Conservation (phyloP, 2,888 invertebrate species). For the Volucella inanis region DNA sequence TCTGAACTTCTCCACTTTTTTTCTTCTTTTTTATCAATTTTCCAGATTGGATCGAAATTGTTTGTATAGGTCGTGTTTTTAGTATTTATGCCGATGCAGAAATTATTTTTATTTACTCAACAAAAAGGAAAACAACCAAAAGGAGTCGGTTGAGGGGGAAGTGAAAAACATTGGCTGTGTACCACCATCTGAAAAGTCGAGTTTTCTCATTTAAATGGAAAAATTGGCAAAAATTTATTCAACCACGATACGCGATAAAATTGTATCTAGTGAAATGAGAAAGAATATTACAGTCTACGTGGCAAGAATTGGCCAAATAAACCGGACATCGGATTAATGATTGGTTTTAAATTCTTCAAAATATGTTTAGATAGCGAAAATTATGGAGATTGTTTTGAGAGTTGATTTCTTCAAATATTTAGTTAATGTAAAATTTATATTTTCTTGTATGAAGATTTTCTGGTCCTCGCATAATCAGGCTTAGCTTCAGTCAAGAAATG, state of each 20-base stretch:
- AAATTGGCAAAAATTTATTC: constrained; percentile 51
- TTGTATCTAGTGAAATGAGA: constrained; percentile 22
- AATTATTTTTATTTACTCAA: constrained; percentile 29
- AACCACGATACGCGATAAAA: constrained; percentile 43
- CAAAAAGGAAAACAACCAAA: constrained; percentile 21
- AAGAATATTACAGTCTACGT: constrained; percentile 3
- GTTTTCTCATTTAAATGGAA: constrained; percentile 59
- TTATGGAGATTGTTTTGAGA: not conserved
- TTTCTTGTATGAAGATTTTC: too few species aligned
- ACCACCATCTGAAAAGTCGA: constrained; percentile 15
- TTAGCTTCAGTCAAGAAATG: too few species aligned
- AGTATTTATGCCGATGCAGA: constrained; percentile 19
- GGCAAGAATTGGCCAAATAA: not conserved
- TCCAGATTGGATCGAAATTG: constrained; percentile 65
- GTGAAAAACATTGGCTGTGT: constrained; percentile 28
- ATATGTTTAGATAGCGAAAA: not conserved
- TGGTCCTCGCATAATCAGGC: too few species aligned
- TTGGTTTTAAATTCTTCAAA: not conserved
- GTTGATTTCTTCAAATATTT: too few species aligned
- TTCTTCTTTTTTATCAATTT: constrained; percentile 52
- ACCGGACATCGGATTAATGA: not conserved
- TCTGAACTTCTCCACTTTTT: constrained; percentile 15
- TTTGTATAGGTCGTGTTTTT: constrained; percentile 20
- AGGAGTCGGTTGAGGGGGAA: constrained; percentile 5
- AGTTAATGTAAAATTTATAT: too few species aligned